A percentile compares a stretch with the other conserved stretches of the same genome.
phyloP scores from a whole-genome alignment of 2,888 invertebrate genomes.

The Scaeva pyrastri region DNA sequence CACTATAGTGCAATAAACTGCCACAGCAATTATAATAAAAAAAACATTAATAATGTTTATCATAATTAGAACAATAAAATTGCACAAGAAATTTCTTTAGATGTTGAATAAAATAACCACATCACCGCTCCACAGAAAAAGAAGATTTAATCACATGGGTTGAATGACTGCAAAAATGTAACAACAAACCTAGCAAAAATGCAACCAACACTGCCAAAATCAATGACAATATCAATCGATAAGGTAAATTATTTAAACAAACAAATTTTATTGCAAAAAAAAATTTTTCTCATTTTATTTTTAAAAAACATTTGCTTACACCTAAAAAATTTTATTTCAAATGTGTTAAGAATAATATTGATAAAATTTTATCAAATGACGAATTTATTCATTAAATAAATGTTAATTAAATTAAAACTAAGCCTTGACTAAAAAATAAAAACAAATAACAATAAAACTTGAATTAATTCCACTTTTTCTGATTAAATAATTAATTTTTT shows the following conservation, averaged over 20 bases:
- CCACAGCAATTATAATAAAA: not conserved
- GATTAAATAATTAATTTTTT: conserved; percentile 50
- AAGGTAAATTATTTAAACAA: conserved; percentile 49
- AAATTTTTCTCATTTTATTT: not conserved
- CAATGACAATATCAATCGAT: conserved; percentile 76
- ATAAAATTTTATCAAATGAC: not conserved
- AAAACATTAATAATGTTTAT: conserved; percentile 1
- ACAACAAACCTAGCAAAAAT: conserved; percentile 51
- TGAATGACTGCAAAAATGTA: conserved; percentile 46
- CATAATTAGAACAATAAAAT: not conserved
- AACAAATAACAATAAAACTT: conserved; percentile 27
- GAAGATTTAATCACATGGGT: conserved; percentile 65
- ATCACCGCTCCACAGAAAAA: conserved; percentile 63
- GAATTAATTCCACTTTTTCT: conserved; percentile 47
- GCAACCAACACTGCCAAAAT: conserved; percentile 75
- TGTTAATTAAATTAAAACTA: conserved; percentile 36
- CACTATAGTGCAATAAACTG: conserved; percentile 5
- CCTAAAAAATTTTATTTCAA: too few species aligned
- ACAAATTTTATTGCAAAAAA: not conserved
- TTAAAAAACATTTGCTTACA: too few species aligned
- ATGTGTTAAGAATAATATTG: too few species aligned
- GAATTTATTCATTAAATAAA: conserved; percentile 25
- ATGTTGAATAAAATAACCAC: conserved; percentile 57
- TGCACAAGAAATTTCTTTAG: conserved; percentile 19
- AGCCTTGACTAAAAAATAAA: conserved; percentile 56